These are phyloP conservation scores for Papilio aristodemus DNA, from an alignment of 1,140 invertebrate species.

Conservation along the genomic window DNA sequence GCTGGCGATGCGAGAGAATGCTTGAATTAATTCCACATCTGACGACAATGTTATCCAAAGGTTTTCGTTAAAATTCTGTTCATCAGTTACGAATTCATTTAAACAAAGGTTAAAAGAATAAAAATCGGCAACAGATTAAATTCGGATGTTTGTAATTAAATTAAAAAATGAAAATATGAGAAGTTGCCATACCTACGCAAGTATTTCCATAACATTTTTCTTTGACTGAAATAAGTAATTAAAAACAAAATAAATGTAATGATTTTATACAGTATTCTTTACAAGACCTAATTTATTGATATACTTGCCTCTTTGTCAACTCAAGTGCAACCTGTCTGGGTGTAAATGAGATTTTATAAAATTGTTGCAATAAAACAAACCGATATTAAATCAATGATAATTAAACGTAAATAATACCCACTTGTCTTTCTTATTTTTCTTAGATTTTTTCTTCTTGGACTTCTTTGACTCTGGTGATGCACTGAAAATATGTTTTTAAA, in stretches of 20 bases:
- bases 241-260: slow-evolving; percentile 32
- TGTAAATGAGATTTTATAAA: slow-evolving; percentile 57
- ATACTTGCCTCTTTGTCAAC: slow-evolving; percentile 72
- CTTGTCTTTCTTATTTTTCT: slow-evolving; percentile 86
- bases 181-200: slow-evolving; percentile 66
- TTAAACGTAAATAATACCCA: slow-evolving; percentile 63
- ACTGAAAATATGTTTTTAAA: slow-evolving; percentile 67
- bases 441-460: slow-evolving; percentile 85
- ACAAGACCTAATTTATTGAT: slow-evolving; percentile 26
- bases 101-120: neutral
- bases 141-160: neutral
- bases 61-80: too few relatives aligned
- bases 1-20: too few relatives aligned
- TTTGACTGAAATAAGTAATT: slow-evolving; percentile 70
- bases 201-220: slow-evolving; percentile 68
- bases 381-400: slow-evolving; percentile 33
- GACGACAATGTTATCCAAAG: too few relatives aligned
- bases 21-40: too few relatives aligned
- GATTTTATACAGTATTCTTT: slow-evolving; percentile 31
- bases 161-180: neutral
- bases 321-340: slow-evolving; percentile 68
- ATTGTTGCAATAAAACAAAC: slow-evolving; percentile 38
- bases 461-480: slow-evolving; percentile 83
- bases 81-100: too few relatives aligned
- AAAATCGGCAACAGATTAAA: neutral